phyloP scores from a whole-genome alignment of 2,888 invertebrate species.

The Dynastes hyllus region DNA sequence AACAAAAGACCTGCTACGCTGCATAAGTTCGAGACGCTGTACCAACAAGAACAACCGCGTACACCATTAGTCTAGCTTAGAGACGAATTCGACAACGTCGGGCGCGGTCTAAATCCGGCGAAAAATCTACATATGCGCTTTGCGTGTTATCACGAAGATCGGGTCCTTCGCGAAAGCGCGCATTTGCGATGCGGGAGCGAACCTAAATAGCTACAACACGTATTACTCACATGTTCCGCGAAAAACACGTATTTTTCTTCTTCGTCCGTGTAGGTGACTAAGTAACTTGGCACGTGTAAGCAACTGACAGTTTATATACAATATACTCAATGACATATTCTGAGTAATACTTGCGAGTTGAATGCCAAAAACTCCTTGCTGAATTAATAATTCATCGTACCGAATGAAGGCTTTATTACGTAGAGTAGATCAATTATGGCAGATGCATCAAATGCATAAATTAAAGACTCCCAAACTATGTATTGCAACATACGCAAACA shows the following conservation, averaged over 20 bases:
- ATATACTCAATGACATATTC: not conserved
- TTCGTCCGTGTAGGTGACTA: conserved; percentile 13
- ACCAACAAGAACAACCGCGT: not conserved
- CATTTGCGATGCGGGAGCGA: not conserved
- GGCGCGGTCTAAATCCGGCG: conserved; percentile 22
- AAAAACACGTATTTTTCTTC: conserved; percentile 23
- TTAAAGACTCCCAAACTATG: too few species aligned
- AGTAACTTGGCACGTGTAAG: conserved; percentile 23
- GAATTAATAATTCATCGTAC: not conserved
- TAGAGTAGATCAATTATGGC: too few species aligned
- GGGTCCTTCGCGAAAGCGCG: not conserved
- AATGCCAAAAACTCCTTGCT: conserved; percentile 1
- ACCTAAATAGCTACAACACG: conserved; percentile 7
- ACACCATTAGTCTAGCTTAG: conserved; percentile 28
- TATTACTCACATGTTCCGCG: conserved; percentile 2
- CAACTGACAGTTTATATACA: conserved; percentile 8
- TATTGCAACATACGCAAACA: too few species aligned
- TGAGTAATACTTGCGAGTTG: not conserved
- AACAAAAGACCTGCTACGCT: conserved; percentile 12
- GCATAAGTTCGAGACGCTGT: not conserved
- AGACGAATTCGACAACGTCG: not conserved
- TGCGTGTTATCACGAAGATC: not conserved
- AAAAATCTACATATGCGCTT: not conserved
- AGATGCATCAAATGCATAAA: too few species aligned
- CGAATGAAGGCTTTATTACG: too few species aligned